Conservation (phyloP, 2,797 vertebrate genomes). For the Mastacembelus armatus region DNA sequence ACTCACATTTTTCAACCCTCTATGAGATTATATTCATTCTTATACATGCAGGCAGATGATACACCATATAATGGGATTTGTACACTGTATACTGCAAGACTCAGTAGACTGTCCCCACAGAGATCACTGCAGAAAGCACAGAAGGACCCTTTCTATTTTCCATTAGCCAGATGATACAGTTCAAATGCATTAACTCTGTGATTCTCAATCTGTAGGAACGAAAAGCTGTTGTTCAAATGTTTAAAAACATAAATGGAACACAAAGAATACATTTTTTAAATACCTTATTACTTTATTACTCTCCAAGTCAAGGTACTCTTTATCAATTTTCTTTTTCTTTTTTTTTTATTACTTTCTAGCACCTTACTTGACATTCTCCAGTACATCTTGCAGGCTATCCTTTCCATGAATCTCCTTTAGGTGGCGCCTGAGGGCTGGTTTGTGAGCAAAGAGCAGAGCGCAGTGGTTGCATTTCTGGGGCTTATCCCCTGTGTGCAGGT, state of each 20-base stretch:
- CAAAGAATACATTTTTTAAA: not conserved
- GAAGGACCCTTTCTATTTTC: not conserved
- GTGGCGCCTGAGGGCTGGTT: constrained; percentile 69
- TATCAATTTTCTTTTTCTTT: not conserved
- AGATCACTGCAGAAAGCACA: not conserved
- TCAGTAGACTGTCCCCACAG: not conserved
- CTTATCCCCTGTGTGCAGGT: constrained; percentile 72
- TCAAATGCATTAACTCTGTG: not conserved
- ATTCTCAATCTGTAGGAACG: not conserved
- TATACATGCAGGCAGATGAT: not conserved
- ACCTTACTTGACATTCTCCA: constrained; percentile 28
- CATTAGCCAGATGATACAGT: constrained; percentile 11
- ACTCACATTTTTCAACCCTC: not conserved
- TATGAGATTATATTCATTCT: not conserved
- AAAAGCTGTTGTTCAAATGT: not conserved
- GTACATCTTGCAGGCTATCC: constrained; percentile 63
- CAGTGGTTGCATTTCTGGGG: constrained; percentile 66
- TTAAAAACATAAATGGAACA: not conserved
- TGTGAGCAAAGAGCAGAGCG: constrained; percentile 62
- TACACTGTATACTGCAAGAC: not conserved
- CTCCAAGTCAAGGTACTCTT: not conserved
- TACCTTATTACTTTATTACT: not conserved
- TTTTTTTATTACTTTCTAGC: not conserved
- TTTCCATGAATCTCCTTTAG: constrained; percentile 72
- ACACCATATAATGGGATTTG: not conserved